Evolutionary conservation across 1,140 invertebrate species (phyloP), one percentile per base, ranked within the genome.

Genomic region (Halotydeus destructor): DNA sequence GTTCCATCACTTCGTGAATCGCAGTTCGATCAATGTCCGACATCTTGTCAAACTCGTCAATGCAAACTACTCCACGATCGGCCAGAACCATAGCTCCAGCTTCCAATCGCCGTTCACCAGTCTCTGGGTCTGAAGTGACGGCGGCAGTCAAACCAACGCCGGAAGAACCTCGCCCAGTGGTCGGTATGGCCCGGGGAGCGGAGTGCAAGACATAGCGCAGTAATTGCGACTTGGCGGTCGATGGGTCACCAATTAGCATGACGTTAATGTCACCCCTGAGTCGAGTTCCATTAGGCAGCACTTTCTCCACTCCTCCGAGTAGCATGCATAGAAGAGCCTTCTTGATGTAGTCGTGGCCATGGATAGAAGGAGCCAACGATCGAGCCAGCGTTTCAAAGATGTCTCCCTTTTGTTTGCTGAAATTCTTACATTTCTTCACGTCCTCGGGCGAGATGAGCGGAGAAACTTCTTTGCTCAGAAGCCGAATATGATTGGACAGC

Each of bases 1-100:
- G 81, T 66, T 86, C 82, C 82, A 86, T 86, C 3, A 97, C 89
- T 69, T 98, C 93, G 58, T 99, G 94, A 48, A 99, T 98, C 19
- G 93, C 89, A 12, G 93, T 98, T 52, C 93, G 68, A 66, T 99
- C 93, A 41, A 94, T 84, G 56, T 99, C 94, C n/a, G 86, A 88
- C 94, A 99, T 99, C 67, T 99, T 98, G 64, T 99, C 93, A 62
- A 99, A 99, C 66, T 99, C 93, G 62, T 99, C 94, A 58, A 99
- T 98, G 57, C 93, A 98, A 37, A 98, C 91, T 34, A 98, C 81
- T 19, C 93, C 93, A 39, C 91, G 67, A 64, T 98, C 93, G 0
- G 88, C 93, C 22, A 98, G 58, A n/a, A 98, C 93, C 93, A 98
- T 98, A 46, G 93, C 93, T 54, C 93, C 93, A 4, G 91, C 93